phyloP scores from a whole-genome alignment of 2,888 invertebrate species.

The Melieria picta region DNA sequence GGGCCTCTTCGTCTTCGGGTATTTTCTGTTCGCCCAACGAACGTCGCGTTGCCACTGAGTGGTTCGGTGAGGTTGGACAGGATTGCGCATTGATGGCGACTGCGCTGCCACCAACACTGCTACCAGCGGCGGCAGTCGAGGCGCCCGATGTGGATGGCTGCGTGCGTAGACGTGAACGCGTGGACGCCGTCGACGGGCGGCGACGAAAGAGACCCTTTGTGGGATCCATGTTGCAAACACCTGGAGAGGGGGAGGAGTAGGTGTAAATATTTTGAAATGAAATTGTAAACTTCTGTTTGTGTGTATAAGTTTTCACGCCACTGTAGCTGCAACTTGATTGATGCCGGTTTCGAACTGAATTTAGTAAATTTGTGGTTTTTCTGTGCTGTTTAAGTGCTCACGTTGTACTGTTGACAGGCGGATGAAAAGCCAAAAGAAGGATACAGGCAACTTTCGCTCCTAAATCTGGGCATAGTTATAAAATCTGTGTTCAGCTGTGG shows the following conservation, averaged over 20 bases:
- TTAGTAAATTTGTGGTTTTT: too few relatives aligned
- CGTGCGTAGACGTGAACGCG: conserved; percentile 59
- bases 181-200: conserved; percentile 62
- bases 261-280: too few relatives aligned
- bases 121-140: conserved; percentile 36
- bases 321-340: too few relatives aligned
- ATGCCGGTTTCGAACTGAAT: too few relatives aligned
- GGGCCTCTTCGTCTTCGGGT: conserved; percentile 61
- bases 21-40: conserved; percentile 60
- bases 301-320: too few relatives aligned
- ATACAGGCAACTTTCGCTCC: too few relatives aligned
- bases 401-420: too few relatives aligned
- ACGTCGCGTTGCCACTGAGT: conserved; percentile 60
- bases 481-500: too few relatives aligned
- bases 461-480: too few relatives aligned
- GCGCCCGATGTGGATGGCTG: conserved; percentile 50
- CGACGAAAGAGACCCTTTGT: conserved; percentile 65
- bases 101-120: conserved; percentile 20
- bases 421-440: too few relatives aligned
- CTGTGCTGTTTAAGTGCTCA: too few relatives aligned
- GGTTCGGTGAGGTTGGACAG: conserved; percentile 66
- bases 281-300: too few relatives aligned
- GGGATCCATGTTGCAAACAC: conserved; percentile 65
- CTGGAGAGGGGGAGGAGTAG: conserved; percentile 43
- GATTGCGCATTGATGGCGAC: conserved; percentile 56